Conservation (phyloP, 2,797 vertebrate species). For the Typhlichthys subterraneus region DNA sequence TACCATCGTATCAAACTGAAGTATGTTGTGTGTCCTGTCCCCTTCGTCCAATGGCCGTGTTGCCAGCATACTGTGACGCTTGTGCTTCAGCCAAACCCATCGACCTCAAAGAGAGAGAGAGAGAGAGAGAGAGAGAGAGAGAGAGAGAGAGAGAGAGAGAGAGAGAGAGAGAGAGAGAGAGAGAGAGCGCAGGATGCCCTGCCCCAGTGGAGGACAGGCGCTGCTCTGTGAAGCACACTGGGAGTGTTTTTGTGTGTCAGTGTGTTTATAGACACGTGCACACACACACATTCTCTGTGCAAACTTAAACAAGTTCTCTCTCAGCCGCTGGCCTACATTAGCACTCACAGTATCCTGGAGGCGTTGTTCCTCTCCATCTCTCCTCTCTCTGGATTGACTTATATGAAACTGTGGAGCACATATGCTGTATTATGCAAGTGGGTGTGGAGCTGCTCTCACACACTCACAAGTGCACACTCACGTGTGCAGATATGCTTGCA, state of each 20-base stretch:
- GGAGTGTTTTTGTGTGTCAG: constrained; percentile 21
- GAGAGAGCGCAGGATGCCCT: constrained; percentile 63
- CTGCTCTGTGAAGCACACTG: constrained; percentile 49
- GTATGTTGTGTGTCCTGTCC: too few species aligned
- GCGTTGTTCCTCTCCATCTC: neutral
- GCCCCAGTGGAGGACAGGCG: constrained; percentile 71
- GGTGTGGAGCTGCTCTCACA: neutral
- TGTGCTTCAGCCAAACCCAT: constrained; percentile 40
- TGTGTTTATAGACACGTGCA: constrained; percentile 1
- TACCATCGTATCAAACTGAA: too few species aligned
- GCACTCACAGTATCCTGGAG: too few species aligned
- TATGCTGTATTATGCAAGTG: neutral
- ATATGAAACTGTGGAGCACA: too few species aligned
- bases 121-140: neutral
- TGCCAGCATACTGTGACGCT: constrained; percentile 12
- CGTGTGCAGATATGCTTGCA: neutral
- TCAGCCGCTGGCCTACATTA: too few species aligned
- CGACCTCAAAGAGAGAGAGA: constrained; percentile 35
- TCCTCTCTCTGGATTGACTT: neutral
- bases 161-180: constrained; percentile 17
- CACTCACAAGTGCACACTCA: neutral
- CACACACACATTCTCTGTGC: neutral
- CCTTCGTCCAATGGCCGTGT: too few species aligned
- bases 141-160: neutral
- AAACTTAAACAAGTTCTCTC: too few species aligned